A percentile compares a stretch with the other conserved stretches of the same genome.
Evolutionary conservation across 1,140 invertebrate genomes (phyloP).

Genomic region (Vanessa atalanta): DNA sequence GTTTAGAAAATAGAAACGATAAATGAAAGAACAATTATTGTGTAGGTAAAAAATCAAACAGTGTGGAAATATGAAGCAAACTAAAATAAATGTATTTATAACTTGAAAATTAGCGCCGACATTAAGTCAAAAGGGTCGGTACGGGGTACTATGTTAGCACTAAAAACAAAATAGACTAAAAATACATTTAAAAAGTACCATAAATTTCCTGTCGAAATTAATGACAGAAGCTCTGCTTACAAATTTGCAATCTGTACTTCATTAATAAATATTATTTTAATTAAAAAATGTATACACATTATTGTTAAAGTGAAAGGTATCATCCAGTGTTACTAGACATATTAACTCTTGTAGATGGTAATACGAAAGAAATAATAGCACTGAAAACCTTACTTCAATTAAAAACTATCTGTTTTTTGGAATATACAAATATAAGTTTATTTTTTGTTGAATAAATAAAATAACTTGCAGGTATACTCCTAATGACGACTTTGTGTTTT

Average conservation of each 20-base stretch:
- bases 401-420: no score
- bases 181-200: no score
- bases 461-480: no score
- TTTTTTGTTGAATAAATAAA: no score
- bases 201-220: no score
- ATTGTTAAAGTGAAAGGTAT: slow-evolving; percentile 25
- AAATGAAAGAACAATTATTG: neutral
- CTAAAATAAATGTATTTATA: neutral
- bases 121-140: neutral
- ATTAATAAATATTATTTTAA: neutral
- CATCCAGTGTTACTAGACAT: slow-evolving; percentile 44
- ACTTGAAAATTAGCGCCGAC: neutral
- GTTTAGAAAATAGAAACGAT: neutral
- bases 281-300: neutral
- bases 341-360: slow-evolving; percentile 44
- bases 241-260: neutral
- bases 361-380: slow-evolving; percentile 7
- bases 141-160: no score
- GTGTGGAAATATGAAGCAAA: no score
- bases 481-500: no score
- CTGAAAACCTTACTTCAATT: slow-evolving; percentile 7
- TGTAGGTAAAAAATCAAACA: neutral
- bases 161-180: no score
- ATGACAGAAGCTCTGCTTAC: no score
- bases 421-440: no score